Evolutionary conservation across 2,888 invertebrate genomes (phyloP), one percentile per base, ranked within the genome.

Genomic region (Drosophila leonis): DNA sequence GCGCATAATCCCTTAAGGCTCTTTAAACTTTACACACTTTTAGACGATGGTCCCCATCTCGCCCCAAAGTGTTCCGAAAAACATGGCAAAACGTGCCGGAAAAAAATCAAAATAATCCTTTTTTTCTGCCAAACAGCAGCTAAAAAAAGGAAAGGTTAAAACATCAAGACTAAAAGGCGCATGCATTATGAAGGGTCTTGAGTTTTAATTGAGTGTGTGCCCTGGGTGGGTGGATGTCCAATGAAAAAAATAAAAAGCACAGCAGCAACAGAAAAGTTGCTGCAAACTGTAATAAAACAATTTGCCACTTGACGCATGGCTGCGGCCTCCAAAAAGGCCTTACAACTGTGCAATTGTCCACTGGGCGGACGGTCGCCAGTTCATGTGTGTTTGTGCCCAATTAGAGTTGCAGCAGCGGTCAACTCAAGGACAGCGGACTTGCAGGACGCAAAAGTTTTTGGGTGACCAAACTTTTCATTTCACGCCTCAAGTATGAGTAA

Each of bases 151-250:
- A 87, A 88, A 88, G 84, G 89, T 88, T 88, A 83, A 72, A 89
- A 85, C 82, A 85, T 75, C 73, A 84, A 73, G 80, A 82, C 87
- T 84, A 83, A 84, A 84, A 89, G 89, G 84, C 89, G 74, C 69
- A 76, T 74, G 89, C 84, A 84, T 89, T 89, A 89, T 89, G 82
- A 87, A 81, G 89, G 89, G 82, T 84, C 90, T 91, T 91, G 83
- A 90, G 90, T 91, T 91, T 91, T 91, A 91, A 91, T 91, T 91
- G 91, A 90, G 91, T 91, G 92, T 90, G 89, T 88, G 74, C 65
- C 61, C 57, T n/a, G 55, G 60, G 27, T 56, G 65, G 42, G 74
- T 60, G 72, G 54, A 55, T 7, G 62, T 13, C 4, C 37, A 42
- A 62, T 35, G 55, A 52, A 62, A 60, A 55, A 62, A 67, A 48